Evolutionary conservation across 1,140 invertebrate species (phyloP).

Genomic region (Nomia melanderi): DNA sequence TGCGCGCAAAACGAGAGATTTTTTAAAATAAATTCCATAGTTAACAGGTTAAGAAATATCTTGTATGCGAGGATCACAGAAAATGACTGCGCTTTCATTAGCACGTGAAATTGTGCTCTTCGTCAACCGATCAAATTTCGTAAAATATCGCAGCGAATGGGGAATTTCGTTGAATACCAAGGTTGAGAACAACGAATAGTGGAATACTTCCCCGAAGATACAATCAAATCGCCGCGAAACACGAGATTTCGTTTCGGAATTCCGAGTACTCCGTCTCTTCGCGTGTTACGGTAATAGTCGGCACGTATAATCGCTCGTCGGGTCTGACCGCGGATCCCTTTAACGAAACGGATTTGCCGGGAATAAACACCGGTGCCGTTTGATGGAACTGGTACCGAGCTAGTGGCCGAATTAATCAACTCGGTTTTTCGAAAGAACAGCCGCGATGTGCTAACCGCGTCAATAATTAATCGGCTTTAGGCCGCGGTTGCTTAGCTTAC

Average conservation of each 20-base stretch:
- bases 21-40: no score
- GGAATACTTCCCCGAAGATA: not conserved
- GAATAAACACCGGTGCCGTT: slow-evolving; percentile 17
- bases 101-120: not conserved
- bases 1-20: no score
- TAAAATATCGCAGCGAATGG: no score
- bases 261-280: not conserved
- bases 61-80: not conserved
- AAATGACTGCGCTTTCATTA: not conserved
- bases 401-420: slow-evolving; percentile 22
- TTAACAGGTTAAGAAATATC: no score
- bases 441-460: not conserved
- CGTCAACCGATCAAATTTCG: not conserved
- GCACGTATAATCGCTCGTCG: slow-evolving; percentile 3
- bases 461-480: slow-evolving; percentile 51
- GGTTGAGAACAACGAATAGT: no score
- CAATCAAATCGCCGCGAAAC: not conserved
- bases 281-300: slow-evolving; percentile 13
- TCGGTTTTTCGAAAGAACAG: slow-evolving; percentile 40
- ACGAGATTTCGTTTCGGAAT: not conserved
- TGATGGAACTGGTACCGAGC: slow-evolving; percentile 4
- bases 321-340: slow-evolving; percentile 20
- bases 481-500: slow-evolving; percentile 21
- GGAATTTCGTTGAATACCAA: not conserved
- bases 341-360: not conserved